Conservation (phyloP, 2,797 vertebrate genomes). For the Phoxinus dragarum region DNA sequence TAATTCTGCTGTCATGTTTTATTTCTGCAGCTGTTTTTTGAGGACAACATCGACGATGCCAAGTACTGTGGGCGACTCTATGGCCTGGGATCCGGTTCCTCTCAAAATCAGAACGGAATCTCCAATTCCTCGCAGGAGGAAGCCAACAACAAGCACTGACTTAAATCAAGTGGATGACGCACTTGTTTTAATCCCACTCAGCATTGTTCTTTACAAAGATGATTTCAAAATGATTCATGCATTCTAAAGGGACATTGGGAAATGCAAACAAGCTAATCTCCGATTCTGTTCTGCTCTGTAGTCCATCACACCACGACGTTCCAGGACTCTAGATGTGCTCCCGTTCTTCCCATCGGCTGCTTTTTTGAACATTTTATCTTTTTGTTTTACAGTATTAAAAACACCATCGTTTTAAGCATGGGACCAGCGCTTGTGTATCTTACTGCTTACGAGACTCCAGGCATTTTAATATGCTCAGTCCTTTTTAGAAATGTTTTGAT, state of each 20-base stretch:
- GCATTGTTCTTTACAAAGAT: constrained; percentile 53
- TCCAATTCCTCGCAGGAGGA: constrained; percentile 78
- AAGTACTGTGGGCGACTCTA: constrained; percentile 97
- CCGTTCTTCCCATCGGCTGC: constrained; percentile 59
- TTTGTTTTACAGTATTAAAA: constrained; percentile 70
- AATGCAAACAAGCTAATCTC: constrained; percentile 37
- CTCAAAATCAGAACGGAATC: constrained; percentile 91
- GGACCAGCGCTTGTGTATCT: constrained; percentile 73
- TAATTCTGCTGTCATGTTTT: not conserved
- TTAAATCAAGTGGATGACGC: constrained; percentile 64
- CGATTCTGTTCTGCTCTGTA: constrained; percentile 31
- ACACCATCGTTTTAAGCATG: constrained; percentile 66
- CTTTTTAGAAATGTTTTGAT: constrained; percentile 57
- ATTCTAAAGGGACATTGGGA: constrained; percentile 49
- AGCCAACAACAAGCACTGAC: constrained; percentile 89
- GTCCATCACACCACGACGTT: constrained; percentile 27
- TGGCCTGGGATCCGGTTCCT: constrained; percentile 93
- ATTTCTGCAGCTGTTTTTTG: constrained; percentile 90
- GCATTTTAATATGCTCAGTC: constrained; percentile 64
- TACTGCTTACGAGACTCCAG: constrained; percentile 62
- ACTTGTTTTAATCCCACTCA: constrained; percentile 78
- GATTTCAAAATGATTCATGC: constrained; percentile 39
- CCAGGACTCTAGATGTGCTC: constrained; percentile 37
- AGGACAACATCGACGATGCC: constrained; percentile 99
- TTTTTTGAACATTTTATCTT: constrained; percentile 62